These are phyloP conservation scores for Galaxias olidus DNA, from an alignment of 2,797 vertebrate species.

Conservation along the genomic window DNA sequence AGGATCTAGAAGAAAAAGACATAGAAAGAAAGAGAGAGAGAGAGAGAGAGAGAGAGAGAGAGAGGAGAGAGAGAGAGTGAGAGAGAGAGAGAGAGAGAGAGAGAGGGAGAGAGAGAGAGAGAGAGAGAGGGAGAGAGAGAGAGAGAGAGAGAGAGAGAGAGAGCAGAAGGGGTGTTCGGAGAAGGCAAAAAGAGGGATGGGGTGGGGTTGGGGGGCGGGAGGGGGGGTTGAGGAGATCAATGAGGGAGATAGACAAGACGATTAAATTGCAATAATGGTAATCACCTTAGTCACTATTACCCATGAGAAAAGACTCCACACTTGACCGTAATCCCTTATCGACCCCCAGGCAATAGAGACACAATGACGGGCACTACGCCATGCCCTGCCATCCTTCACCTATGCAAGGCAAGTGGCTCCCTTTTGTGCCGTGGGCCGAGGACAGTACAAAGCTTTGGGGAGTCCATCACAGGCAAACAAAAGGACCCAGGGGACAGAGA, in stretches of 20 bases:
- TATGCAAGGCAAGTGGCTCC: constrained; percentile 22
- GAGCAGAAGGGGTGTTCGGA: not conserved
- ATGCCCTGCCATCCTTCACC: constrained; percentile 42
- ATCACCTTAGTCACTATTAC: constrained; percentile 47
- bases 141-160: not conserved
- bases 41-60: constrained; percentile 5
- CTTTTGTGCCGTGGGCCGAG: constrained; percentile 60
- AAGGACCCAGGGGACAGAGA: constrained; percentile 47
- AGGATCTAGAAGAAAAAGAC: constrained; percentile 76
- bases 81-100: no score
- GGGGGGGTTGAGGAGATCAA: no score
- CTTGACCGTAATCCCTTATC: constrained; percentile 68
- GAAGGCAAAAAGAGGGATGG: not conserved
- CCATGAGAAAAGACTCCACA: constrained; percentile 10
- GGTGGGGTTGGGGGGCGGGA: not conserved
- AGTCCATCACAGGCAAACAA: constrained; percentile 70
- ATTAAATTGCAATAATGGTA: constrained; percentile 57
- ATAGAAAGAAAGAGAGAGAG: constrained; percentile 7
- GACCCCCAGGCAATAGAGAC: constrained; percentile 46
- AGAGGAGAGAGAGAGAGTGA: no score
- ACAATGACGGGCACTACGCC: constrained; percentile 63
- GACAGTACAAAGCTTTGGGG: constrained; percentile 45
- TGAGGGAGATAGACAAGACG: constrained; percentile 29
- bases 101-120: not conserved
- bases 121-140: not conserved